Conservation (phyloP, 2,113 vertebrate genomes). For the Gadus chalcogrammus region DNA sequence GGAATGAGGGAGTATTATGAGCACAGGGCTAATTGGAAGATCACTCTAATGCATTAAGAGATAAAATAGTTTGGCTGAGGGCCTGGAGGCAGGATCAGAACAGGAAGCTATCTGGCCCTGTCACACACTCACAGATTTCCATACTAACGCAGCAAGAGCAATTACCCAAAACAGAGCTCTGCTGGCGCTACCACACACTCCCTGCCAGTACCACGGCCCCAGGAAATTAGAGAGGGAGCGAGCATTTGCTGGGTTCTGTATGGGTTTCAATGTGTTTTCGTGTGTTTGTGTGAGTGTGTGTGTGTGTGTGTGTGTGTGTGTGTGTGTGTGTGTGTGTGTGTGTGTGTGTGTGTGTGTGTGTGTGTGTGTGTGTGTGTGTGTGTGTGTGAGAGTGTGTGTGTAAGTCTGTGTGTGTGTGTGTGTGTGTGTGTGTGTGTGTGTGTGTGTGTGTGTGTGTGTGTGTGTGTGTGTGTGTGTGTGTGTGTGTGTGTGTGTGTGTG, state of each 20-base stretch:
- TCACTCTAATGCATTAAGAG: conserved; percentile 99
- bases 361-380: too few species aligned
- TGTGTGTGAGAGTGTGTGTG: too few species aligned
- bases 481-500: background rate
- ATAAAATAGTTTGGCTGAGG: conserved; percentile 99
- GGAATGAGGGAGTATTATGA: conserved; percentile 97
- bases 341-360: too few species aligned
- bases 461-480: background rate
- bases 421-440: conserved; percentile 1
- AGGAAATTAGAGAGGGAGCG: conserved; percentile 71
- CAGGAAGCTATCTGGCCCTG: conserved; percentile 99
- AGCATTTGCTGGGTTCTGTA: conserved; percentile 29
- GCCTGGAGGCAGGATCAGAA: conserved; percentile 99
- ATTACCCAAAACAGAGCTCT: conserved; percentile 92
- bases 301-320: conserved; percentile 17
- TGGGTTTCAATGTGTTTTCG: conserved; percentile 41
- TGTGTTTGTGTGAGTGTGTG: conserved; percentile 4
- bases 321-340: conserved; percentile 3
- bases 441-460: background rate
- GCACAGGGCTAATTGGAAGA: conserved; percentile 99
- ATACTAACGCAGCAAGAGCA: conserved; percentile 98
- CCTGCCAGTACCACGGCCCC: conserved; percentile 72
- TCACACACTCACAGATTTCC: conserved; percentile 99
- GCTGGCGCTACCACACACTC: conserved; percentile 88
- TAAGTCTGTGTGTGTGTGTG: too few species aligned